Evolutionary conservation across 1,140 invertebrate species (phyloP).

Genomic region (Lordiphosa stackelbergi): DNA sequence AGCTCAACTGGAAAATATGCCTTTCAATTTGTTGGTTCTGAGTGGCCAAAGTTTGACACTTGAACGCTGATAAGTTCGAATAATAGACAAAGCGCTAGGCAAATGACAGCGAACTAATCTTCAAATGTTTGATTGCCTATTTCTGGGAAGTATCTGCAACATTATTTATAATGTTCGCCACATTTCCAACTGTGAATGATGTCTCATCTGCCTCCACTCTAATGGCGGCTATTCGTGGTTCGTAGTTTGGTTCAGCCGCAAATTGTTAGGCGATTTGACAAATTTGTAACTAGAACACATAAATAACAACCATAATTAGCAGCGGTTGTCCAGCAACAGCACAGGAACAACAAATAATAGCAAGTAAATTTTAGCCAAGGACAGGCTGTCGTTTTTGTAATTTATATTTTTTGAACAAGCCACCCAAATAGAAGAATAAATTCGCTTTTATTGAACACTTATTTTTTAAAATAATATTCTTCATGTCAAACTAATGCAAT

Average conservation of each 20-base stretch:
- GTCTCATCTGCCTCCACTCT: slow-evolving; percentile 3
- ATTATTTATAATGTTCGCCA: neutral
- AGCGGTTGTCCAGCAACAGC: slow-evolving; percentile 24
- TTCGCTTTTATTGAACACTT: no score
- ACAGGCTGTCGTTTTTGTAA: slow-evolving; percentile 2
- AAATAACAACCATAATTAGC: slow-evolving; percentile 46
- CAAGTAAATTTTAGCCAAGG: slow-evolving; percentile 19
- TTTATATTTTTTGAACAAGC: slow-evolving; percentile 20
- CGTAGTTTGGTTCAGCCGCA: slow-evolving; percentile 8
- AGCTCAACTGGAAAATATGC: slow-evolving; percentile 9
- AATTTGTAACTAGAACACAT: slow-evolving; percentile 35
- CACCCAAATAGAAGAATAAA: no score
- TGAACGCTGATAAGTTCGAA: slow-evolving; percentile 32
- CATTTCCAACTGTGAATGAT: slow-evolving; percentile 4
- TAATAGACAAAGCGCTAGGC: slow-evolving; percentile 5
- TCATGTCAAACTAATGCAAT: no score
- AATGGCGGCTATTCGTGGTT: slow-evolving; percentile 19
- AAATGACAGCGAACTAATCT: slow-evolving; percentile 11
- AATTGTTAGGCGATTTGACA: slow-evolving; percentile 43
- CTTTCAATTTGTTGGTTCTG: slow-evolving; percentile 19
- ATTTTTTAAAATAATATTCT: no score
- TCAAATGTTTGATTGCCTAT: no score
- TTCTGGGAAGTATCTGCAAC: no score
- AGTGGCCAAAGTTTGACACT: slow-evolving; percentile 17
- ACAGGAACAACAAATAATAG: neutral